Base-by-base conservation (phyloP, 2,113 vertebrate genomes). In the Centropus bengalensis region DNA sequence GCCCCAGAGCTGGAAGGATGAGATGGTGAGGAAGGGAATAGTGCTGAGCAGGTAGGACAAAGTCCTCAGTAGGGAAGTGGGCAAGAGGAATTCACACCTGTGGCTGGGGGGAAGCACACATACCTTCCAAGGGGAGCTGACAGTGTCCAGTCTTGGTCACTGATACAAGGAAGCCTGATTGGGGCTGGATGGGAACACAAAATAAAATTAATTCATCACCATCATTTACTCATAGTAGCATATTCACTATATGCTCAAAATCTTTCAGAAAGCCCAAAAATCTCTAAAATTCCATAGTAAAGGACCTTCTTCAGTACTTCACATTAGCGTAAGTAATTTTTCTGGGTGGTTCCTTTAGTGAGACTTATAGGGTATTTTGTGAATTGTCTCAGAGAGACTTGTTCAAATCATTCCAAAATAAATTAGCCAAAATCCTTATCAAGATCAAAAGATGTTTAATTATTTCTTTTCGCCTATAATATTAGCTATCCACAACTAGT, bases 111-210 rank as follows among this genome's bases (percentile, higher is more conserved):
- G 23, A 60, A 9, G 24, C 44, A 58, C 24, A 54, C 40, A n/a
- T 0, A 0, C 20, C 14, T 60, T 32, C 9, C 1, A 0, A 30
- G 36, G 11, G 16, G 6, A 45, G 19, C 23, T 33, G 33, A 33
- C 40, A 51, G 33, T 38, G 52, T 38, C 27, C 11, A 33, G 47
- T 5, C 20, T 78, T 52, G 4, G 11, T 45, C 59, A 51, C 54
- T 56, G 33, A 44, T 71, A 62, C 52, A 33, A 60, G 11, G 9
- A 40, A 26, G 54, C 6, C 38, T 63, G 42, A 45, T 32, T 3
- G 8, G 51, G 44, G 23, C 23, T 85, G 40, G 33, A 54, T 36
- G 71, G 63, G 16, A 78, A 8, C 1, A 0, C 14, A 62, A 78
- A 51, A 38, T 54, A 42, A 78, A 86, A 52, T 26, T 5, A 51